phyloP scores from a whole-genome alignment of 2,113 vertebrate genomes.

The Cynopterus brachyotis region DNA sequence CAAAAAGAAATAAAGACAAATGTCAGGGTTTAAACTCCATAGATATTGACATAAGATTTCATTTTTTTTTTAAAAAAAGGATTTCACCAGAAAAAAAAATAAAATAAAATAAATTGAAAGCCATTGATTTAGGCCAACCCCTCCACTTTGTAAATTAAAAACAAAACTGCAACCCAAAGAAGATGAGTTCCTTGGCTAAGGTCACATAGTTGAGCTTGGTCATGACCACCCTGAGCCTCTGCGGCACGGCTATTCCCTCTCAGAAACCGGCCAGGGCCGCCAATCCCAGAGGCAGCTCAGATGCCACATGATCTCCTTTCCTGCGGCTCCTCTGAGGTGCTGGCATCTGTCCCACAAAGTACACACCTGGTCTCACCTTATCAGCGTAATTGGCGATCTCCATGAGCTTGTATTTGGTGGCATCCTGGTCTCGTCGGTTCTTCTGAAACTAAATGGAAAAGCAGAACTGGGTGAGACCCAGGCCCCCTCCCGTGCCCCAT shows the following conservation, averaged over 20 bases:
- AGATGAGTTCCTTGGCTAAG: neutral
- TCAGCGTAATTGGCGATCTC: constrained; percentile 96
- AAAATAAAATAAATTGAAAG: neutral
- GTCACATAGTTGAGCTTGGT: neutral
- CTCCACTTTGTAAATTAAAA: neutral
- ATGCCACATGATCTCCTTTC: neutral
- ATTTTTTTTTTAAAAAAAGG: neutral
- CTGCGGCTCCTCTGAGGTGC: neutral
- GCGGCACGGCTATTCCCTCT: neutral
- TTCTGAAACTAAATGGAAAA: constrained; percentile 90
- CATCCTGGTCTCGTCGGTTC: constrained; percentile 83
- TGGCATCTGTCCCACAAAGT: constrained; percentile 18
- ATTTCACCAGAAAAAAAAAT: neutral
- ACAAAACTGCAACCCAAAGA: neutral
- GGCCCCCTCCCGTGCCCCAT: neutral
- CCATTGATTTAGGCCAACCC: neutral
- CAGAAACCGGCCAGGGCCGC: neutral
- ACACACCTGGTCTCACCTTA: constrained; percentile 89
- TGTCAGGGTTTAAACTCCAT: neutral
- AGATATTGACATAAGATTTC: neutral
- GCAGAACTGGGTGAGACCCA: constrained; percentile 44
- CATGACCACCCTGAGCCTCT: neutral
- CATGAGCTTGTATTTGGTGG: constrained; percentile 89
- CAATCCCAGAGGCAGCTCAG: neutral
- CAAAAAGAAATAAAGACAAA: neutral